These are phyloP conservation scores for Drosophila pruinosa DNA, from an alignment of 1,140 invertebrate genomes.

Conservation along the genomic window DNA sequence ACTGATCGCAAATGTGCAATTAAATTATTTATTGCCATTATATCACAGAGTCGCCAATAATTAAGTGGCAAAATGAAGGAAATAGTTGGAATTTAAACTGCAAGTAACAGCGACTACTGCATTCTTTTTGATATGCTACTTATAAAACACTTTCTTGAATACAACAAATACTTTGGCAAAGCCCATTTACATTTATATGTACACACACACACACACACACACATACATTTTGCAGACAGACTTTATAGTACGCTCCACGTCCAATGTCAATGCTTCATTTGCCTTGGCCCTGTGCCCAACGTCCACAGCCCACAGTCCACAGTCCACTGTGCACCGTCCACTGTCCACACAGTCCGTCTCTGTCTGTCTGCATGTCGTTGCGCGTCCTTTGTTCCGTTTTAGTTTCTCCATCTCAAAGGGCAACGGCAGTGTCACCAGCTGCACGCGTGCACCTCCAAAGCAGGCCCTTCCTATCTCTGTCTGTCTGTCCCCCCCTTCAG, in stretches of 20 bases:
- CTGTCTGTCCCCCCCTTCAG: not conserved
- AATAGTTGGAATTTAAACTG: too few relatives aligned
- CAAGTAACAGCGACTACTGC: too few relatives aligned
- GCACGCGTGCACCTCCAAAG: slow-evolving; percentile 50
- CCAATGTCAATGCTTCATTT: slow-evolving; percentile 62
- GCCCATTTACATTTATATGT: not conserved
- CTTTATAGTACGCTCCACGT: not conserved
- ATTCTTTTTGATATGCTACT: too few relatives aligned
- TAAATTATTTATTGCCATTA: too few relatives aligned
- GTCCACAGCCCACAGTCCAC: not conserved
- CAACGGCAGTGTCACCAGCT: slow-evolving; percentile 62
- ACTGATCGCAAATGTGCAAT: too few relatives aligned
- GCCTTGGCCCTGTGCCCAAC: slow-evolving; percentile 69
- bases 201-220: not conserved
- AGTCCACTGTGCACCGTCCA: not conserved
- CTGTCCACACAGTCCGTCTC: slow-evolving; percentile 8
- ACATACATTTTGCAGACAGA: not conserved
- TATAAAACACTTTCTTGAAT: not conserved
- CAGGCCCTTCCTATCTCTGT: not conserved
- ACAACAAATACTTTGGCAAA: not conserved
- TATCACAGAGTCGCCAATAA: too few relatives aligned
- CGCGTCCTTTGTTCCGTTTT: slow-evolving; percentile 46
- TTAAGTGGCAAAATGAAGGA: too few relatives aligned
- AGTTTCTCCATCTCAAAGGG: slow-evolving; percentile 32
- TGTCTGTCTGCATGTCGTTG: not conserved